These are phyloP conservation scores for Vireo altiloquus DNA, from an alignment of 2,113 vertebrate species.

Conservation along the genomic window DNA sequence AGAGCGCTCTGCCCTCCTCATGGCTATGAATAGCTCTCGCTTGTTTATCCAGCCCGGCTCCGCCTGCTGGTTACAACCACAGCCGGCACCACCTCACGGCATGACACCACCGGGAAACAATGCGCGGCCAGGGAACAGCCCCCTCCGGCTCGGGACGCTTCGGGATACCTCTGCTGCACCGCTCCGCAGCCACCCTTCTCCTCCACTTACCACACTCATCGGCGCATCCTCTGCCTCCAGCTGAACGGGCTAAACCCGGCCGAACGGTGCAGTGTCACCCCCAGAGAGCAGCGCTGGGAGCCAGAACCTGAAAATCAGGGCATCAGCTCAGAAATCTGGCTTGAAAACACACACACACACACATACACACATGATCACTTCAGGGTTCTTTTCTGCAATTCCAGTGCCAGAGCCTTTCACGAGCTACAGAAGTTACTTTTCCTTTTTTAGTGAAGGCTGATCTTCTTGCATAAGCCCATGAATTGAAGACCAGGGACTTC, in stretches of 20 bases:
- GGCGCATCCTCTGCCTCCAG: background rate
- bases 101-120: conserved; percentile 39
- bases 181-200: background rate
- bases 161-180: background rate
- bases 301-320: background rate
- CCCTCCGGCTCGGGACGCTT: background rate
- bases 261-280: accelerated
- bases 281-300: background rate
- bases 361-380: background rate
- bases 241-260: background rate
- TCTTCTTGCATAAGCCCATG: background rate
- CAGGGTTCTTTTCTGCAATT: background rate
- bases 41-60: conserved; percentile 63
- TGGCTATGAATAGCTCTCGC: conserved; percentile 60
- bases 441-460: background rate
- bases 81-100: conserved; percentile 47
- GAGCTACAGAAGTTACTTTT: background rate
- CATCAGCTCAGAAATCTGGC: background rate
- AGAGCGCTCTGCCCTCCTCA: conserved; percentile 54
- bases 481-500: background rate
- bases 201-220: background rate
- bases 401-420: background rate
- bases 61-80: conserved; percentile 66
- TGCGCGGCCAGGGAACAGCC: background rate
- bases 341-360: background rate